Base-by-base conservation (phyloP, 2,888 invertebrate genomes). In the Craniophora ligustri region DNA sequence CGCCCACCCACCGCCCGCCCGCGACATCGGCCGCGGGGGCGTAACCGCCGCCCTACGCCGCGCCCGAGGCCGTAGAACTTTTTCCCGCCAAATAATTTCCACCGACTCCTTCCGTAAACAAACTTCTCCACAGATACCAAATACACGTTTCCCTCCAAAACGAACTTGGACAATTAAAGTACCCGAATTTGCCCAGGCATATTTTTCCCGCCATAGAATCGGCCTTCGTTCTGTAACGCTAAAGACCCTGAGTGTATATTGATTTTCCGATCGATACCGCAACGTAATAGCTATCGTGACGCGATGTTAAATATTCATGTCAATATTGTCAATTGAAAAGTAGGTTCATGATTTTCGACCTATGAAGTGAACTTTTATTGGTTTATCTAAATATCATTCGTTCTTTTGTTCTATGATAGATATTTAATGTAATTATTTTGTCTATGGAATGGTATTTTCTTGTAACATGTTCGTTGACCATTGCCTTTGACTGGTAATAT, bases 1-100 rank as follows among this genome's bases (percentile, higher is more conserved):
- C 81, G 78, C 82, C 90, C 92, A 91, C 92, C 92, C 91, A 91
- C 88, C 88, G 90, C 88, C 91, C 91, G 92, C 90, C 89, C 89
- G 89, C 79, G 84, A 79, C 79, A 78, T 67, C 70, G 72, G 78
- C 84, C 86, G 88, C 85, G 91, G 88, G 91, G 92, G 92, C 91
- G 91, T 91, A 82, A 88, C 91, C 91, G 84, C 92, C 92, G 91
- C 92, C 92, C 92, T 92, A 88, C 84, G 79, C 82, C 82, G 78
- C 85, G 80, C 82, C 79, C 82, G 85, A 78, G 81, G 67, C 72
- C 40, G 38, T 26, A 60, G 67, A 71, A 84, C 79, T 83, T 84
- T 84, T 89, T 87, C 85, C 83, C 84, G 85, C 84, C 85, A 87
- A 85, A 57, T 74, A 47, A 49, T 57, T 60, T 59, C 23, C 23